These are phyloP conservation scores for Aspidapion aeneum DNA, from an alignment of 2,888 invertebrate species.

Conservation along the genomic window DNA sequence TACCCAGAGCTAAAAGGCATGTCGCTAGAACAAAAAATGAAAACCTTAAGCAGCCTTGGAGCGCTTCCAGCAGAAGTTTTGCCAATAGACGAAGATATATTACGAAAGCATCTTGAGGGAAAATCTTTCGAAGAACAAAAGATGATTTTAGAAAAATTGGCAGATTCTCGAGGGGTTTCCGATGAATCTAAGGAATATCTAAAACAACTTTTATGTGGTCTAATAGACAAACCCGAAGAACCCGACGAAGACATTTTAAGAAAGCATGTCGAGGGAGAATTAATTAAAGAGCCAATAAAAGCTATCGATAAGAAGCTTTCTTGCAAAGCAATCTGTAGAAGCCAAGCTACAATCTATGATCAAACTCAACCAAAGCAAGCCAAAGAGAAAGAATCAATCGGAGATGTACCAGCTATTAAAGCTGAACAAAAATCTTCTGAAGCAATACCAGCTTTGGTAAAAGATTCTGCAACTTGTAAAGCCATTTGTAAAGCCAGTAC, in stretches of 20 bases:
- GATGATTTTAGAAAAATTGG: background rate
- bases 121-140: conserved; percentile 2
- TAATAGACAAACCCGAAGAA: background rate
- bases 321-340: conserved; percentile 21
- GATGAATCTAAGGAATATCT: background rate
- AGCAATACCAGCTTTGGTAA: background rate
- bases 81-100: background rate
- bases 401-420: background rate
- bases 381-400: background rate
- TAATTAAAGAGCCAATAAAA: no score
- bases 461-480: background rate
- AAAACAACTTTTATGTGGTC: background rate
- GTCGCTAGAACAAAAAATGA: background rate
- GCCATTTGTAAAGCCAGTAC: background rate
- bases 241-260: background rate
- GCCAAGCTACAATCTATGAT: background rate
- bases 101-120: conserved; percentile 10
- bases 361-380: background rate
- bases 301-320: conserved; percentile 6
- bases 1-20: background rate
- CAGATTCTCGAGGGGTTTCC: background rate
- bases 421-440: background rate
- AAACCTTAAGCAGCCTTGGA: background rate
- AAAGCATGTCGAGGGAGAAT: no score
- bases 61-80: background rate